Conservation (phyloP, 2,888 invertebrate species). For the Hydraecia micacea region DNA sequence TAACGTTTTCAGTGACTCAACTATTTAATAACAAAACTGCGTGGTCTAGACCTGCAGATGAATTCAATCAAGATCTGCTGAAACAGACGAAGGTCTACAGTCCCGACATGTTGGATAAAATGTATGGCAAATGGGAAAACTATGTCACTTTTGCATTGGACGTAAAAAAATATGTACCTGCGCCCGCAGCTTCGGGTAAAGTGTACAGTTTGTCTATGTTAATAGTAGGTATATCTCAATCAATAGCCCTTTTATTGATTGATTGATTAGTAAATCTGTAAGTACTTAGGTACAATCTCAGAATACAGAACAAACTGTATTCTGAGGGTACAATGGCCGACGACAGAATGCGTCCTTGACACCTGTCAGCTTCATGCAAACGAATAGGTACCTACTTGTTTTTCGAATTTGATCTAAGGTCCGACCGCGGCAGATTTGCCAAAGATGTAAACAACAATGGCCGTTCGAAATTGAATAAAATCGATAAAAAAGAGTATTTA, state of each 20-base stretch:
- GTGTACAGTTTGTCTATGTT: neutral
- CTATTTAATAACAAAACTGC: slow-evolving; percentile 45
- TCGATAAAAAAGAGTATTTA: too few species aligned
- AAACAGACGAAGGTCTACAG: slow-evolving; percentile 49
- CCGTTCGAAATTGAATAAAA: too few species aligned
- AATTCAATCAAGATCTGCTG: slow-evolving; percentile 43
- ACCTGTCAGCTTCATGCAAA: too few species aligned
- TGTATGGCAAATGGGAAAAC: slow-evolving; percentile 57
- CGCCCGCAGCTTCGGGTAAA: slow-evolving; percentile 72
- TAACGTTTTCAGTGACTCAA: slow-evolving; percentile 44
- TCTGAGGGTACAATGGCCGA: too few species aligned
- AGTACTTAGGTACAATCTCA: neutral
- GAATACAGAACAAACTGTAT: too few species aligned
- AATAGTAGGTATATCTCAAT: too few species aligned
- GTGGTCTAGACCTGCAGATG: slow-evolving; percentile 44
- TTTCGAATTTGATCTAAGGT: too few species aligned
- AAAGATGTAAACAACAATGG: too few species aligned
- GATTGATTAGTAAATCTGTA: neutral
- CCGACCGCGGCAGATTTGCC: too few species aligned
- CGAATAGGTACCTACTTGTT: too few species aligned
- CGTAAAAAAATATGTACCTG: slow-evolving; percentile 63
- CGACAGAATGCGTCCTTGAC: too few species aligned
- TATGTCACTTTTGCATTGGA: slow-evolving; percentile 58
- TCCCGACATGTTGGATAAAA: slow-evolving; percentile 28
- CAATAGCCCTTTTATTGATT: neutral